Evolutionary conservation across 2,113 vertebrate species (phyloP).

Genomic region (Agapornis roseicollis): DNA sequence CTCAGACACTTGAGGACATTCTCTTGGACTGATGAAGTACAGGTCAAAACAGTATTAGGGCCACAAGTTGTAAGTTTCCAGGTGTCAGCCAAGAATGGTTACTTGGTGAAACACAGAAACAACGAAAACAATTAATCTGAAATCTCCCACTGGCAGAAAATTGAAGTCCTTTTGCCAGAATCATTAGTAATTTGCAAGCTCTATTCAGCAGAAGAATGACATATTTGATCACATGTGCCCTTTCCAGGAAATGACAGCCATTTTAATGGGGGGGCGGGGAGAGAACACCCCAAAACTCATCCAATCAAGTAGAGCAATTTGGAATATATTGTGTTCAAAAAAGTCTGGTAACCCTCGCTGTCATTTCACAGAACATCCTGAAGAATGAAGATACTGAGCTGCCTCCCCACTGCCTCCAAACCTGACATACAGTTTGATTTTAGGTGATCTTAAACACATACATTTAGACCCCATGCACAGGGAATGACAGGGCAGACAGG

Average conservation of each 20-base stretch:
- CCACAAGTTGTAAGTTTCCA: slow-evolving; percentile 47
- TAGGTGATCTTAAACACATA: not conserved
- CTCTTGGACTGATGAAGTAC: not conserved
- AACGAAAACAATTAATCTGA: slow-evolving; percentile 72
- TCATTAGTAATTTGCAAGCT: slow-evolving; percentile 75
- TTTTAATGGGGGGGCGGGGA: not conserved
- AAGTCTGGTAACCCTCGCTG: not conserved
- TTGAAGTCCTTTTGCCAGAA: slow-evolving; percentile 69
- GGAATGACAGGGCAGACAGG: not conserved
- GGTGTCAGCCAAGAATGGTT: slow-evolving; percentile 46
- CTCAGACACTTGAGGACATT: not conserved
- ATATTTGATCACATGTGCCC: slow-evolving; percentile 69
- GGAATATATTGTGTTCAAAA: not conserved
- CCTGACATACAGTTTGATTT: not conserved
- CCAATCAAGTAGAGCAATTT: slow-evolving; percentile 18
- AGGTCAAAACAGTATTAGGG: not conserved
- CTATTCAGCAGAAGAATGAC: slow-evolving; percentile 53
- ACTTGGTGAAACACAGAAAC: slow-evolving; percentile 57
- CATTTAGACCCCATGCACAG: rapidly evolving
- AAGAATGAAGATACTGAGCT: not conserved
- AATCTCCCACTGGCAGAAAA: slow-evolving; percentile 72
- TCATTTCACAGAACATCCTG: not conserved
- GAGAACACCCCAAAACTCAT: slow-evolving; percentile 18
- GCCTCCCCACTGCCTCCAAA: not conserved
- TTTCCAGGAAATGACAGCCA: slow-evolving; percentile 73